Evolutionary conservation across 2,113 vertebrate species (phyloP).

Genomic region (Tachysurus vachellii): DNA sequence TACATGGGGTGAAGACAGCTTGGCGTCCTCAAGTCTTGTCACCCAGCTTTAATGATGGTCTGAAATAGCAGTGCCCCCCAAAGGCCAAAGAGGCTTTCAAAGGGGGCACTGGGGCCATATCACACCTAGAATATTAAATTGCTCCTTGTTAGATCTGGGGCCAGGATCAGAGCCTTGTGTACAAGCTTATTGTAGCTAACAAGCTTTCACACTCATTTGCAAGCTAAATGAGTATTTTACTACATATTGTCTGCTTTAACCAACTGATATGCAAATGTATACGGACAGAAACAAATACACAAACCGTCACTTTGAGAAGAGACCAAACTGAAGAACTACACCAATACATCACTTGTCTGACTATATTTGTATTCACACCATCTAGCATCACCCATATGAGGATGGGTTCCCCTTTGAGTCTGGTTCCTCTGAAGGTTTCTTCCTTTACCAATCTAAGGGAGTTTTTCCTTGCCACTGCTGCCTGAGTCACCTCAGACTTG

Average conservation of each 20-base stretch:
- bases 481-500: no score
- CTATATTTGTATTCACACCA: no score
- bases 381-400: no score
- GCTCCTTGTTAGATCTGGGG: neutral
- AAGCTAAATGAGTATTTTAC: conserved; percentile 10
- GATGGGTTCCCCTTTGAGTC: no score
- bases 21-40: conserved; percentile 74
- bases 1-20: conserved; percentile 67
- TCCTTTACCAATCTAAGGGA: no score
- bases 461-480: no score
- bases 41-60: conserved; percentile 68
- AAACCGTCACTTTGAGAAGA: neutral
- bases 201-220: neutral
- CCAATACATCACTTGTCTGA: no score
- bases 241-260: neutral
- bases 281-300: neutral
- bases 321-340: no score
- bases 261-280: neutral
- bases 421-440: no score
- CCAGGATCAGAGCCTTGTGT: neutral
- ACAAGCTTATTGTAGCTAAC: neutral
- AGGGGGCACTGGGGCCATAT: conserved; percentile 47
- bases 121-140: neutral
- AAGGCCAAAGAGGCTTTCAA: conserved; percentile 48
- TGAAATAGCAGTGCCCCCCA: conserved; percentile 67